Evolutionary conservation across 1,140 invertebrate genomes (phyloP).

Genomic region (Alviniconcha marisindica): DNA sequence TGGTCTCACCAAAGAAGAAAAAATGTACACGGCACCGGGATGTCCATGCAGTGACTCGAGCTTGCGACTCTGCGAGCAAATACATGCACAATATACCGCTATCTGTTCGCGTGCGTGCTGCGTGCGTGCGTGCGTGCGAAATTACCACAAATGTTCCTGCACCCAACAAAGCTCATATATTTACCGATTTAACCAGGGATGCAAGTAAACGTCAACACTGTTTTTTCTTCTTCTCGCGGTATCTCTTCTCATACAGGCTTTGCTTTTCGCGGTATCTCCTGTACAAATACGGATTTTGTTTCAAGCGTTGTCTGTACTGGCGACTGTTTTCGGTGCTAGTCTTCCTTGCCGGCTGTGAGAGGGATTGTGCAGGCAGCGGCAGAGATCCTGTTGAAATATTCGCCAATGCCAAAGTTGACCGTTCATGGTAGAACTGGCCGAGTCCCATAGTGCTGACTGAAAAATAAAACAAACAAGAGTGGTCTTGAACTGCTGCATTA

Average conservation of each 20-base stretch:
- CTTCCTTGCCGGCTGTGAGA: background rate
- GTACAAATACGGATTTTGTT: conserved; percentile 4
- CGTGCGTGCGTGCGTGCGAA: too few species aligned
- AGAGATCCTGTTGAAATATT: background rate
- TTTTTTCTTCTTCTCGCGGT: conserved; percentile 1
- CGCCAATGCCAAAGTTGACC: background rate
- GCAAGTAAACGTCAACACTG: background rate
- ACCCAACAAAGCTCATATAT: too few species aligned
- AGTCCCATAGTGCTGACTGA: background rate
- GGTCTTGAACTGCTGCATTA: too few species aligned
- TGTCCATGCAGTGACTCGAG: too few species aligned
- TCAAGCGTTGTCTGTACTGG: conserved; percentile 11
- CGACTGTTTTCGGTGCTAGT: background rate
- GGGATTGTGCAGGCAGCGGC: background rate
- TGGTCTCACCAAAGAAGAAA: too few species aligned
- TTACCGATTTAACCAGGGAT: too few species aligned
- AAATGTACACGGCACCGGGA: too few species aligned
- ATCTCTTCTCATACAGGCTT: background rate
- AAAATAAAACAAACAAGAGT: background rate
- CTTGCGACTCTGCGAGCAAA: too few species aligned
- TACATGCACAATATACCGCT: too few species aligned
- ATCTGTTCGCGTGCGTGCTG: too few species aligned
- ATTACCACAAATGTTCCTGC: too few species aligned
- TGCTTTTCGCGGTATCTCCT: conserved; percentile 19
- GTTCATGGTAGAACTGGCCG: conserved; percentile 7